Evolutionary conservation across 2,113 vertebrate species (phyloP), one percentile per base, ranked within the genome.

Genomic region (Coturnix japonica): DNA sequence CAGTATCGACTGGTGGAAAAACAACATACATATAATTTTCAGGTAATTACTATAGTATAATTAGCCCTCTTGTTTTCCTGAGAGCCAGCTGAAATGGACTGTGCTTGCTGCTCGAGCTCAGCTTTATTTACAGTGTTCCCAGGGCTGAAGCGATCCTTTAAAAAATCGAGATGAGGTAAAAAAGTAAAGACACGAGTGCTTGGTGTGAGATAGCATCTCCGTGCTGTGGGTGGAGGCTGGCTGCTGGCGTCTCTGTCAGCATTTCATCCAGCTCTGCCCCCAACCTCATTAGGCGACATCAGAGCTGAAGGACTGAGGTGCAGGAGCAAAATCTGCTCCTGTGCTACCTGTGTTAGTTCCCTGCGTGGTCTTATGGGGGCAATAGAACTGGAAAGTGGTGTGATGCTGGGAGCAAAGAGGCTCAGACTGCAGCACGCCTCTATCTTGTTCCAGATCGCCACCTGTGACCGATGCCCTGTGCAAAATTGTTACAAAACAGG

Each of bases 21-120:
- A 89, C 97, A 97, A 91, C 96, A 97, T 89, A 95, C 97, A 91
- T 97, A 95, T 97, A 97, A 97, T 97, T 97, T 97, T 94, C 96
- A 97, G 96, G 97, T 97, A 97, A 97, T 97, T 96, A 95, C 93
- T 56, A 87, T 56, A 23, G 95, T 93, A 90, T 97, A 96, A 97
- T 97, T 97, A 97, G 93, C 93, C 81, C 90, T 91, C 83, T 57
- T 94, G 87, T 93, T 96, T 97, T 91, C 93, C 69, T 49, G 72
- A 77, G 95, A 93, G 85, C 74, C 74, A 44, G 91, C 22, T 47
- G 95, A 94, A 96, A 80, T 13, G 75, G 87, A 65, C 91, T 71
- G 57, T 39, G 35, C 70, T 79, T 70, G 61, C 81, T 77, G 39
- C 70, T 74, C 61, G 54, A 86, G 72, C 43, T 54, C n/a, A 22